A percentile compares a stretch with the other conserved stretches of the same genome.
Conservation (phyloP, 2,888 invertebrate species). For the Nomada ferruginata region DNA sequence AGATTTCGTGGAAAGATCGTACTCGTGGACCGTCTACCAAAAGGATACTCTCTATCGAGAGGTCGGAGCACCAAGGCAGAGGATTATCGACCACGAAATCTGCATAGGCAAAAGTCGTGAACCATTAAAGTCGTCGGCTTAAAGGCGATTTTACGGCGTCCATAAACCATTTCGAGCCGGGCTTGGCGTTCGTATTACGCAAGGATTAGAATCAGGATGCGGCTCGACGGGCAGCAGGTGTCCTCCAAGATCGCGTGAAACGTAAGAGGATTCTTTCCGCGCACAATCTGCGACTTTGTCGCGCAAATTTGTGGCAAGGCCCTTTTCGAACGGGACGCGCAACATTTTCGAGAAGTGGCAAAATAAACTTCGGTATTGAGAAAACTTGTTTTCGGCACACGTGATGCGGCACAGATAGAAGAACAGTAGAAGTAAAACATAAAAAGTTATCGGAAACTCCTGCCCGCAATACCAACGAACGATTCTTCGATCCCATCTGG, state of each 20-base stretch:
- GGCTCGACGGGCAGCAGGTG: constrained; percentile 55
- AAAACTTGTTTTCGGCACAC: no score
- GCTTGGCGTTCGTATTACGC: constrained; percentile 71
- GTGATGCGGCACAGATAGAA: no score
- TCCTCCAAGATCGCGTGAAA: constrained; percentile 37
- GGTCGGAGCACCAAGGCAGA: constrained; percentile 72
- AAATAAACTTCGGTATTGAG: no score
- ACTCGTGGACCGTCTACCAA: constrained; percentile 41
- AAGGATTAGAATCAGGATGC: constrained; percentile 67
- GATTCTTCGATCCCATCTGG: not conserved
- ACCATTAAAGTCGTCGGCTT: constrained; percentile 79
- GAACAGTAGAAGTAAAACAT: no score
- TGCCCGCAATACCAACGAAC: not conserved
- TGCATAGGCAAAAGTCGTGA: constrained; percentile 81
- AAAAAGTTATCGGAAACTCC: no score
- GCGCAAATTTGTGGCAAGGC: not conserved
- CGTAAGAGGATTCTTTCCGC: constrained; percentile 3
- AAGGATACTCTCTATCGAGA: constrained; percentile 69
- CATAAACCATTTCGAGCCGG: constrained; percentile 71
- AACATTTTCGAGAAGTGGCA: not conserved
- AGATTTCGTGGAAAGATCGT: constrained; percentile 53
- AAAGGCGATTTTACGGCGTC: constrained; percentile 73
- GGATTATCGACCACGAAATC: constrained; percentile 80
- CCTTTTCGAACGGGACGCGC: not conserved
- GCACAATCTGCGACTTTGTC: constrained; percentile 22